These are phyloP conservation scores for Poliocrania exsul DNA, from an alignment of 2,797 vertebrate species.

Conservation along the genomic window DNA sequence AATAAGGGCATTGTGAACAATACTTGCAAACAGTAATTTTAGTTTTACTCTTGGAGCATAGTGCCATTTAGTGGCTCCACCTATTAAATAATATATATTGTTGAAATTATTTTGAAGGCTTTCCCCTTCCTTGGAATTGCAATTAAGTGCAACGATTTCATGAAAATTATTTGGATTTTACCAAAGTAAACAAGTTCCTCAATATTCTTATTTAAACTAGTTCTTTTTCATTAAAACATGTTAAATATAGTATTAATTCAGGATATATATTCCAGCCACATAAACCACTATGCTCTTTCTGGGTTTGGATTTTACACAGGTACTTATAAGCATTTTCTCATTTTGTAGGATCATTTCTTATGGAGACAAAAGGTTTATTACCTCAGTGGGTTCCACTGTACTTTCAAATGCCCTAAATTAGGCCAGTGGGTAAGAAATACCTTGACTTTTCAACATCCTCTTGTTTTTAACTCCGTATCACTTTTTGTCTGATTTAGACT, in stretches of 20 bases:
- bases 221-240: background rate
- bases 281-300: background rate
- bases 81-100: too few relatives aligned
- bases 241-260: background rate
- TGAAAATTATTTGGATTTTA: background rate
- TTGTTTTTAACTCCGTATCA: background rate
- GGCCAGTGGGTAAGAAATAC: background rate
- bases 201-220: background rate
- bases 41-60: background rate
- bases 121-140: background rate
- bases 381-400: background rate
- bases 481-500: background rate
- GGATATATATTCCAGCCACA: background rate
- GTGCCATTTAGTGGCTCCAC: too few relatives aligned
- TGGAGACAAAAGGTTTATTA: background rate
- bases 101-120: background rate
- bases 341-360: background rate
- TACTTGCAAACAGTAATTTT: background rate
- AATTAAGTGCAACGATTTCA: background rate
- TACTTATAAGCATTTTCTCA: background rate
- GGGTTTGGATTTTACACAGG: background rate
- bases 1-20: background rate
- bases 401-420: background rate
- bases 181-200: background rate
- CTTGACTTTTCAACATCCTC: rapidly evolving